phyloP scores from a whole-genome alignment of 2,888 invertebrate species.

The Parnassius apollo region DNA sequence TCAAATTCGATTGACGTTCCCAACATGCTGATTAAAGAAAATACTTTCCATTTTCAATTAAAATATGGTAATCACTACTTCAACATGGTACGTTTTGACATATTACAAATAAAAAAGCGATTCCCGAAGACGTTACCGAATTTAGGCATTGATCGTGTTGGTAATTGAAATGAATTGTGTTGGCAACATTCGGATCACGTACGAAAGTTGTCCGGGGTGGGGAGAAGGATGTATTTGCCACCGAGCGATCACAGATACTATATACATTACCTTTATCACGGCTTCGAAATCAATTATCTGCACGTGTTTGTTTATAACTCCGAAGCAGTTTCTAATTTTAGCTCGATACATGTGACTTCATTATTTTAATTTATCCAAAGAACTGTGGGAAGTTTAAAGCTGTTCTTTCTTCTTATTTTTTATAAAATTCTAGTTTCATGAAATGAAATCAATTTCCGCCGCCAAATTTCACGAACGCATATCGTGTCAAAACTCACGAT shows the following conservation, averaged over 20 bases:
- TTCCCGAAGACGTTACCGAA: slow-evolving; percentile 42
- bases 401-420: too few relatives aligned
- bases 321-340: slow-evolving; percentile 28
- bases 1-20: too few relatives aligned
- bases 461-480: too few relatives aligned
- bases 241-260: slow-evolving; percentile 46
- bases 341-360: slow-evolving; percentile 26
- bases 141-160: slow-evolving; percentile 59
- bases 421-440: too few relatives aligned
- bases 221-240: slow-evolving; percentile 15
- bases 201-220: slow-evolving; percentile 44
- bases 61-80: too few relatives aligned
- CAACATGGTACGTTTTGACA: slow-evolving; percentile 6
- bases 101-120: slow-evolving; percentile 25
- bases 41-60: too few relatives aligned
- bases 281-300: slow-evolving; percentile 58
- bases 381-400: too few relatives aligned
- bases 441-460: too few relatives aligned
- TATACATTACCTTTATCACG: slow-evolving; percentile 56
- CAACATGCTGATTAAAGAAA: too few relatives aligned
- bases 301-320: slow-evolving; percentile 31
- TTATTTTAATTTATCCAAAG: slow-evolving; percentile 5
- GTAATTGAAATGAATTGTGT: slow-evolving; percentile 58
- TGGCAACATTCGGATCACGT: slow-evolving; percentile 65
- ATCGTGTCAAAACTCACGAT: too few relatives aligned